Conservation (phyloP, 2,113 vertebrate species). For the crab-eating macaque (Macaca fascicularis) region DNA sequence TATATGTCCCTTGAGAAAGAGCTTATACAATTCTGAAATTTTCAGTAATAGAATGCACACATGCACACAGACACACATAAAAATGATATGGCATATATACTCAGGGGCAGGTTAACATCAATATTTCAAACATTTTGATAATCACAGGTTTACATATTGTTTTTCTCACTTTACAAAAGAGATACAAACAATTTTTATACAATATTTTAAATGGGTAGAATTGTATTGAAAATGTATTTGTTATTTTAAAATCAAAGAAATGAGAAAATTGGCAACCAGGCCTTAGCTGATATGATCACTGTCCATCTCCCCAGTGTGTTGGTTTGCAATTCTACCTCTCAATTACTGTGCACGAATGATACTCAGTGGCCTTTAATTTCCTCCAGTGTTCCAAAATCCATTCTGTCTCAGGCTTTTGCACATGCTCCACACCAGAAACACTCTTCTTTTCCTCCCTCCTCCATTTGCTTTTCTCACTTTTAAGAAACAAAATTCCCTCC, state of each 20-base stretch:
- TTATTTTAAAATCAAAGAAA: constrained; percentile 12
- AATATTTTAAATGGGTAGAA: background rate
- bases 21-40: background rate
- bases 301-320: background rate
- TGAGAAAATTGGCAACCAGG: background rate
- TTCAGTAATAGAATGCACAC: background rate
- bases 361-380: background rate
- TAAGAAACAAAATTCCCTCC: background rate
- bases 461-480: background rate
- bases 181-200: background rate
- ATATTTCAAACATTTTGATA: background rate
- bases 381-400: background rate
- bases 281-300: background rate
- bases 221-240: constrained; percentile 2
- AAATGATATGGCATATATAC: background rate
- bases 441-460: background rate
- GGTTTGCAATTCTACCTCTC: background rate
- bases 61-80: background rate
- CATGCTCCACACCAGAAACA: background rate
- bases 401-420: background rate
- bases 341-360: background rate
- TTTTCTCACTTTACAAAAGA: constrained; percentile 14
- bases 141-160: background rate
- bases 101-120: background rate
- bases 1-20: background rate